Evolutionary conservation across 2,888 invertebrate genomes (phyloP), one percentile per base, ranked within the genome.

Genomic region (Machimus atricapillus): DNA sequence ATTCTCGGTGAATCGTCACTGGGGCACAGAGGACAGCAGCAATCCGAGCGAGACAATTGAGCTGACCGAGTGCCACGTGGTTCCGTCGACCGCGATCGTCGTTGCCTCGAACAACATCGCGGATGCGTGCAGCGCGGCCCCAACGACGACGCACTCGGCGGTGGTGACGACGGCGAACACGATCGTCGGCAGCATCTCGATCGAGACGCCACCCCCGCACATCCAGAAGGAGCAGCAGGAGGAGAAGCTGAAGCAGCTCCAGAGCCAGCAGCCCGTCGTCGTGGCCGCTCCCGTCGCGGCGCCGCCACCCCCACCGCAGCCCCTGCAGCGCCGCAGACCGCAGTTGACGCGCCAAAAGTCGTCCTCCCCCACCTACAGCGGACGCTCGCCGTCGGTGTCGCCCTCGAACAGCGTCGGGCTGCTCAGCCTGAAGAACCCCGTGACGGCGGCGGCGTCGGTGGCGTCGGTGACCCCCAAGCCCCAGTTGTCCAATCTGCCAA

Each of bases 401-500:
- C 90, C 91, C 37, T 91, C 73, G n/a, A 85, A 46, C 46, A 85
- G 85, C 27, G 12, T 27, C 4, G 46, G 43, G 9, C 23, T 74
- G 9, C 74, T 85, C 43, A 85, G 46, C 46, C 31, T 37, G 12
- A 83, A 37, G 16, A 74, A 9, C 9, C 8, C 73, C 3, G 12
- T 31, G 31, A 3, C 34, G 34, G 7, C 34, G 34, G 34, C 5
- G 34, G 3, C 34, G 34, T 2, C 34, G 34, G 34, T 4, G 34
- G 34, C 34, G 34, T 34, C 23, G 8, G 91, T 90, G 16, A 91
- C 89, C 89, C 90, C 89, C 85, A 46, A 46, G 46, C 52, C 52
- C 1, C 79, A 46, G 31, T 27, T 90, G 86, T 90, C 91, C 86
- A 96, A 96, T 58, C 93, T 96, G 90, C 96, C 96, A 79, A 96